These are phyloP conservation scores for Parazoanthus darwini DNA, from an alignment of 92 coral and sea anemone genomes.

Conservation along the genomic window DNA sequence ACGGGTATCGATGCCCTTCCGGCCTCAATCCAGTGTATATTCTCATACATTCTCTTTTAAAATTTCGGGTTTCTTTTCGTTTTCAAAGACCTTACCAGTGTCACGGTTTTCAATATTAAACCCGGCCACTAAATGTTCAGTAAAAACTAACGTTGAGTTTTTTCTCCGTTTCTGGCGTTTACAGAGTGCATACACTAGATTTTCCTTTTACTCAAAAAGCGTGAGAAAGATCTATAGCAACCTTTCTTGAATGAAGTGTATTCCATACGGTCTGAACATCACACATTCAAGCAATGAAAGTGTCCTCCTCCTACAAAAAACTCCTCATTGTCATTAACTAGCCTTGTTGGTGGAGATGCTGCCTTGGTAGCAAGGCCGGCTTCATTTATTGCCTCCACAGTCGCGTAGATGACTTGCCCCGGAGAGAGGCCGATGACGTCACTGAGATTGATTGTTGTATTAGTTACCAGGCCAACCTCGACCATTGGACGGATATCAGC, in stretches of 20 bases:
- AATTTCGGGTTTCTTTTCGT: no score
- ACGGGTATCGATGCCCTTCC: no score
- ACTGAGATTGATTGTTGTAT: conserved; percentile 36
- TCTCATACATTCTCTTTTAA: no score
- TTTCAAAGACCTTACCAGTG: no score
- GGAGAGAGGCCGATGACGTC: conserved; percentile 34
- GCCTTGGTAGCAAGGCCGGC: conserved; percentile 47
- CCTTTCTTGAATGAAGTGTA: background rate
- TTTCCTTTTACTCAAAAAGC: no score
- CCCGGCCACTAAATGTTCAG: no score
- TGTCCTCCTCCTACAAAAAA: conserved; percentile 24
- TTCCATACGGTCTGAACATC: background rate
- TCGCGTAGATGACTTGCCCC: conserved; percentile 40
- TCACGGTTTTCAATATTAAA: no score
- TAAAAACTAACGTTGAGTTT: no score
- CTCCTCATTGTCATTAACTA: conserved; percentile 39
- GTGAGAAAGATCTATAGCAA: no score
- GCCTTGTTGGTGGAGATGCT: conserved; percentile 51
- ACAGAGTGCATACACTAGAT: no score
- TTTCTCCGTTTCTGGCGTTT: no score
- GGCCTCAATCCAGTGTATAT: no score
- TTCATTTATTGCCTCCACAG: conserved; percentile 48
- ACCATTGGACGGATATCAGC: conserved; percentile 36
- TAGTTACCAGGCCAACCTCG: conserved; percentile 34
- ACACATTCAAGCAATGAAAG: conserved; percentile 48